Base-by-base conservation (phyloP, 2,113 vertebrate genomes). In the Agapornis roseicollis region DNA sequence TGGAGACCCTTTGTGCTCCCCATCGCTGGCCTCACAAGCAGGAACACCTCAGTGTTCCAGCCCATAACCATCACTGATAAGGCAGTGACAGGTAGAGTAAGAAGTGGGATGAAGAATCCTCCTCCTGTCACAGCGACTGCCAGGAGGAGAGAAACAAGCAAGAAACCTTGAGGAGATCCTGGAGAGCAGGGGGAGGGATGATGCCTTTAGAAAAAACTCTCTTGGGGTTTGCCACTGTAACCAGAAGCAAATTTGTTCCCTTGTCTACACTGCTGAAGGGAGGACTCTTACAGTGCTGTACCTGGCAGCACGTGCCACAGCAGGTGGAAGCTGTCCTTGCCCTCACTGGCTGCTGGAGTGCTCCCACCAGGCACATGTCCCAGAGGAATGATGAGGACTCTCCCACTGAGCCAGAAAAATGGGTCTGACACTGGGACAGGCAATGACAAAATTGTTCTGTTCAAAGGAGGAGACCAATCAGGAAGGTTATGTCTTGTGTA, bases 301-400 rank as follows among this genome's bases (percentile, higher is more conserved):
- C 65, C 74, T 50, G 31, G 56, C 0, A 2, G 64, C 64, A 71
- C 37, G 42, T 0, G 0, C 7, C 1, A 2, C 0, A 0, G 41
- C 50, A 41, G 72, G 19, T 1, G 2, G 3, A 65, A 56, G 35
- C 25, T 10, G 1, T 72, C 41, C 42, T 65, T 10, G 2, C 5
- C 15, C 65, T 83, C 2, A 2, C 35, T 42, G 60, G 35, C 27
- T 1, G 3, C 31, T 11, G 35, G 46, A 18, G 33, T 61, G 23
- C 10, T 56, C 35, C 69, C 2, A 4, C 25, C 39, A 55, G 33
- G 33, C 17, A 9, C 3, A 0, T 1, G 0, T 35, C 77, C 61
- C 3, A 0, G 39, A 17, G 46, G 49, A 68, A 68, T 27, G 25
- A 14, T 1, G 4, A 13, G 6, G 50, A 18, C 10, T 50, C 9